Percentiles rank a stretch among this genome's conserved stretches.
These are phyloP conservation scores for Argyrosomus regius DNA, from an alignment of 2,797 vertebrate species.

Conservation along the genomic window DNA sequence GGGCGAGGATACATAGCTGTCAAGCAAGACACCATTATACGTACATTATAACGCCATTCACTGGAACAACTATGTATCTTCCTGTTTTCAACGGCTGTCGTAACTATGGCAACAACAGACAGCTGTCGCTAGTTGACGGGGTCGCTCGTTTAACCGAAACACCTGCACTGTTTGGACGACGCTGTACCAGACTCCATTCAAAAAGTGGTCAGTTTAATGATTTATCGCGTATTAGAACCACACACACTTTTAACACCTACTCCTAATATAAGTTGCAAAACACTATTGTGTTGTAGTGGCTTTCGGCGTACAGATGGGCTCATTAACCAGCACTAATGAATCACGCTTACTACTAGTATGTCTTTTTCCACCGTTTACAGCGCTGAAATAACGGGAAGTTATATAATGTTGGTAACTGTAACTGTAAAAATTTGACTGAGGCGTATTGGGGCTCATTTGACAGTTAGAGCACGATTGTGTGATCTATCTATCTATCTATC, in stretches of 20 bases:
- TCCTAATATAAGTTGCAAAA: background rate
- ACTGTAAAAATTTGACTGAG: background rate
- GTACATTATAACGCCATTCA: too few relatives aligned
- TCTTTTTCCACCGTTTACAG: background rate
- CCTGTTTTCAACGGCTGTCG: too few relatives aligned
- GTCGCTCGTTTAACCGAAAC: background rate
- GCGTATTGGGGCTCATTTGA: background rate
- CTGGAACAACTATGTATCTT: too few relatives aligned
- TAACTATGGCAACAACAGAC: background rate
- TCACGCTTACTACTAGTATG: background rate
- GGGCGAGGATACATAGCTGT: too few relatives aligned
- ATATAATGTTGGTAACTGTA: background rate
- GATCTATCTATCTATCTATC: background rate
- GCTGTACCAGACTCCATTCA: background rate
- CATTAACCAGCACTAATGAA: too few relatives aligned
- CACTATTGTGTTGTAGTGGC: background rate
- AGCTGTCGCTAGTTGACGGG: too few relatives aligned
- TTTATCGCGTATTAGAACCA: background rate
- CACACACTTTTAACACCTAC: fast-evolving
- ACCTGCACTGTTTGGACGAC: background rate
- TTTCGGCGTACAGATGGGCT: background rate
- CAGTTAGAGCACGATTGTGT: background rate
- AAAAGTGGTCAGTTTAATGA: conserved; percentile 12
- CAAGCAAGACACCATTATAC: too few relatives aligned
- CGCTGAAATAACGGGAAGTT: background rate